A percentile compares a stretch with the other conserved stretches of the same genome.
Evolutionary conservation across 2,888 invertebrate genomes (phyloP).

Genomic region (Xiphydria camelus): DNA sequence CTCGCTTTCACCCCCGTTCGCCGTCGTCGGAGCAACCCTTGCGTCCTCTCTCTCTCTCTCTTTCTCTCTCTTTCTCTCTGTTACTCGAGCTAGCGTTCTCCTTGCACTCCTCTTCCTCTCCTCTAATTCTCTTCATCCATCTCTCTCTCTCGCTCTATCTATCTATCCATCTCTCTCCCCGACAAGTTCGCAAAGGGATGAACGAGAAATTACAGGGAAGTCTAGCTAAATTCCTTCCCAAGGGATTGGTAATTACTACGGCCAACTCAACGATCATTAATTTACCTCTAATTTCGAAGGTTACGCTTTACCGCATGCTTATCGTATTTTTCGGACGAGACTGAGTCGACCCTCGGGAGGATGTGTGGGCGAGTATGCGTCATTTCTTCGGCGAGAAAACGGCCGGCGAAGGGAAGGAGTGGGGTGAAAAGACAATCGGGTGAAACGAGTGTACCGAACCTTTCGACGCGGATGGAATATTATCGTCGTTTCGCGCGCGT

Average conservation of each 20-base stretch:
- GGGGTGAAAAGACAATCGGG: no score
- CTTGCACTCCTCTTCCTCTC: not conserved
- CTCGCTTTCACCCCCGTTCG: no score
- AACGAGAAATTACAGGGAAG: conserved; percentile 46
- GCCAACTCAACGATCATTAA: conserved; percentile 38
- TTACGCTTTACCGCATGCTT: not conserved
- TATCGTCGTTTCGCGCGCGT: no score
- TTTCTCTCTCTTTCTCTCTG: not conserved
- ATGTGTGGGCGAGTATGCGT: no score
- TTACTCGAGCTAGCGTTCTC: not conserved
- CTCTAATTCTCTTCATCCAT: not conserved
- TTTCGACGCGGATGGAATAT: no score
- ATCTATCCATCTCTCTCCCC: conserved; percentile 25
- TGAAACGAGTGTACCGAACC: no score
- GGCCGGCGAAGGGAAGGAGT: no score
- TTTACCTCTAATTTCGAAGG: conserved; percentile 33
- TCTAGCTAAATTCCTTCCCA: conserved; percentile 40
- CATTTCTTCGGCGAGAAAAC: no score
- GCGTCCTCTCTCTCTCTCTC: not conserved
- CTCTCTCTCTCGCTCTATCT: not conserved
- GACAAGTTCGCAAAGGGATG: conserved; percentile 40
- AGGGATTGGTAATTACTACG: conserved; percentile 43
- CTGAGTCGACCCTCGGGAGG: no score
- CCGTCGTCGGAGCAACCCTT: not conserved
- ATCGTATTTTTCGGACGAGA: no score